These are phyloP conservation scores for Acanthosoma haemorrhoidale DNA, from an alignment of 2,888 invertebrate species.

Conservation along the genomic window DNA sequence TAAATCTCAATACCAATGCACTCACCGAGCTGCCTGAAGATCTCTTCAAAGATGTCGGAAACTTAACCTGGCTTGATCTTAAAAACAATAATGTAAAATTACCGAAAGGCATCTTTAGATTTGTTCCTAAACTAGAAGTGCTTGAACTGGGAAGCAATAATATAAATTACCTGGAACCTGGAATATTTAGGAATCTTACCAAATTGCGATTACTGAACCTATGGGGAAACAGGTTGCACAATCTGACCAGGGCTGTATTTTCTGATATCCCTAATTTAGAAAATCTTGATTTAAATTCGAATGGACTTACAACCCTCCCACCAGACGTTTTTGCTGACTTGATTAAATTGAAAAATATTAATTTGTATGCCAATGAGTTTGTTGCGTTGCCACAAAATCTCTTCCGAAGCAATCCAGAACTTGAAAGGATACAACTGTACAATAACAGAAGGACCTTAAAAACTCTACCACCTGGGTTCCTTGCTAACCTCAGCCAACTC, in stretches of 20 bases:
- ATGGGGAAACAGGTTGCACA: constrained; percentile 62
- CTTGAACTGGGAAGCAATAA: constrained; percentile 64
- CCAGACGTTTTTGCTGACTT: constrained; percentile 58
- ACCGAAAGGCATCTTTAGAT: constrained; percentile 53
- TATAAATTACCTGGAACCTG: constrained; percentile 56
- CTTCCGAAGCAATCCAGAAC: constrained; percentile 53
- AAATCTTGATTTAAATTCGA: constrained; percentile 63
- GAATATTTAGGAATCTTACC: constrained; percentile 57
- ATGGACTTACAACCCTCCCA: constrained; percentile 58
- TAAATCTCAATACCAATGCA: constrained; percentile 58
- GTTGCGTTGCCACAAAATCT: constrained; percentile 57
- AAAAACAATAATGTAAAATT: constrained; percentile 56
- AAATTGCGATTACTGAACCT: constrained; percentile 59
- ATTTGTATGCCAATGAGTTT: constrained; percentile 63
- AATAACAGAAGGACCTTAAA: constrained; percentile 50
- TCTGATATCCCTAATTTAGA: constrained; percentile 57
- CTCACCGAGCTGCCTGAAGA: constrained; percentile 58
- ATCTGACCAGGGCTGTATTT: constrained; percentile 59
- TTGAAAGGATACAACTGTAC: constrained; percentile 44
- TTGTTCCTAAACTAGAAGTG: constrained; percentile 50
- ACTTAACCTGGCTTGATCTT: constrained; percentile 61
- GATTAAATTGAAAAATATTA: constrained; percentile 54
- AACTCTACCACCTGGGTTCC: constrained; percentile 55
- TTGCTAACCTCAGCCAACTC: constrained; percentile 54
- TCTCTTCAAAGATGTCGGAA: constrained; percentile 54